Evolutionary conservation across 2,888 invertebrate species (phyloP).

Genomic region (Heteromurus nitidus): DNA sequence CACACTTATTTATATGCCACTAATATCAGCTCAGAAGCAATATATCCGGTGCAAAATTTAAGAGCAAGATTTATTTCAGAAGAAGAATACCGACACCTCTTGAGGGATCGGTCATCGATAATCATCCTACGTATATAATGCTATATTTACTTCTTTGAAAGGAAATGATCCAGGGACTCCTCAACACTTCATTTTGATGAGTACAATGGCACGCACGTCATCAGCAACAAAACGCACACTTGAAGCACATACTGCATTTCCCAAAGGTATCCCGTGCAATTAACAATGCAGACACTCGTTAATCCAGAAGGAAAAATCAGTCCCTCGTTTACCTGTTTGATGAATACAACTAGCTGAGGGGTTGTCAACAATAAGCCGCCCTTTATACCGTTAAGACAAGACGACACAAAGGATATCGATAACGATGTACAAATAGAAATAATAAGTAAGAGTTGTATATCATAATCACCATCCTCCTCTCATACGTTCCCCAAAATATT

Average conservation of each 20-base stretch:
- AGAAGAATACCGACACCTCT: too few relatives aligned
- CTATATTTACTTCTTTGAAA: too few relatives aligned
- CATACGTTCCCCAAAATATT: neutral
- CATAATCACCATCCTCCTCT: slow-evolving; percentile 16
- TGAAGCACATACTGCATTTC: neutral
- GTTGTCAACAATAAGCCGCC: neutral
- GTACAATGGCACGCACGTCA: too few relatives aligned
- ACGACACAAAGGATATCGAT: slow-evolving; percentile 32
- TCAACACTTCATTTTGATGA: neutral
- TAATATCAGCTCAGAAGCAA: too few relatives aligned
- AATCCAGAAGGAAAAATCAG: slow-evolving; percentile 48
- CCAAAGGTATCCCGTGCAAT: neutral
- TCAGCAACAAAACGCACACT: neutral
- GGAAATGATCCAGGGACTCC: neutral
- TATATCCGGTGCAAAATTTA: too few relatives aligned
- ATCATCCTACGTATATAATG: too few relatives aligned
- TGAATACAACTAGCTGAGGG: neutral
- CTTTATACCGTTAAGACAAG: slow-evolving; percentile 22
- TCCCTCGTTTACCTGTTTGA: slow-evolving; percentile 53
- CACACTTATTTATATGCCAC: too few relatives aligned
- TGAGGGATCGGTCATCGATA: too few relatives aligned
- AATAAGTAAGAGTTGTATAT: neutral
- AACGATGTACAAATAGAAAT: slow-evolving; percentile 16
- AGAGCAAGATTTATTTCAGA: too few relatives aligned
- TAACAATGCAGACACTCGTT: neutral